Evolutionary conservation across 2,113 vertebrate species (phyloP).

Genomic region (Leptocoma aspasia): DNA sequence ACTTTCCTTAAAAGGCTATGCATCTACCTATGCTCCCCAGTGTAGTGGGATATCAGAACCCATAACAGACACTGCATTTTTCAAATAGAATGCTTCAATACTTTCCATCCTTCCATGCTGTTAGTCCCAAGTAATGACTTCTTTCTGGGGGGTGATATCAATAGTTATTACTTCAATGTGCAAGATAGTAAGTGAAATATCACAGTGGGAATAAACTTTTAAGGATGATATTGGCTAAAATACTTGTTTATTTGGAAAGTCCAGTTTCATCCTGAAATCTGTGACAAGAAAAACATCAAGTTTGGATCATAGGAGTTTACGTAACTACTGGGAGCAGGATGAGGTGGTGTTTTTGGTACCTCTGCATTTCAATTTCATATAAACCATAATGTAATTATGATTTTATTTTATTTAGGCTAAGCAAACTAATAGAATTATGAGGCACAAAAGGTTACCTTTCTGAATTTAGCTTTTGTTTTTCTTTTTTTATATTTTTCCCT

Average conservation of each 20-base stretch:
- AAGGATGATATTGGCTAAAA: background rate
- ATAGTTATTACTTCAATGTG: background rate
- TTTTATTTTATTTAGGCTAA: background rate
- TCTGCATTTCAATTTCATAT: background rate
- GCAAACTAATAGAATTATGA: background rate
- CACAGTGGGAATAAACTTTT: background rate
- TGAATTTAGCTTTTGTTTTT: background rate
- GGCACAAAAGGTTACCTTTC: background rate
- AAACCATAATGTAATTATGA: background rate
- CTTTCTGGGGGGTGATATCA: constrained; percentile 9
- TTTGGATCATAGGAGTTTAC: background rate
- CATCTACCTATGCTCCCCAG: constrained; percentile 46
- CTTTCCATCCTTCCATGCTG: background rate
- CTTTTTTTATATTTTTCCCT: background rate
- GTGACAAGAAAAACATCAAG: background rate
- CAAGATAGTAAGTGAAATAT: background rate
- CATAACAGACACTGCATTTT: constrained; percentile 54
- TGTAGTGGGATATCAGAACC: constrained; percentile 55
- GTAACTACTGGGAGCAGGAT: background rate
- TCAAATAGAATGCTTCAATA: constrained; percentile 57
- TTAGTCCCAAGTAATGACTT: constrained; percentile 23
- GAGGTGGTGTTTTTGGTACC: background rate
- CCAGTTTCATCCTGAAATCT: background rate
- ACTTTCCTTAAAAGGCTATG: constrained; percentile 30
- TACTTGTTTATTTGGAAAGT: background rate